Evolutionary conservation across 2,113 vertebrate genomes (phyloP).

Genomic region (Murina feae): DNA sequence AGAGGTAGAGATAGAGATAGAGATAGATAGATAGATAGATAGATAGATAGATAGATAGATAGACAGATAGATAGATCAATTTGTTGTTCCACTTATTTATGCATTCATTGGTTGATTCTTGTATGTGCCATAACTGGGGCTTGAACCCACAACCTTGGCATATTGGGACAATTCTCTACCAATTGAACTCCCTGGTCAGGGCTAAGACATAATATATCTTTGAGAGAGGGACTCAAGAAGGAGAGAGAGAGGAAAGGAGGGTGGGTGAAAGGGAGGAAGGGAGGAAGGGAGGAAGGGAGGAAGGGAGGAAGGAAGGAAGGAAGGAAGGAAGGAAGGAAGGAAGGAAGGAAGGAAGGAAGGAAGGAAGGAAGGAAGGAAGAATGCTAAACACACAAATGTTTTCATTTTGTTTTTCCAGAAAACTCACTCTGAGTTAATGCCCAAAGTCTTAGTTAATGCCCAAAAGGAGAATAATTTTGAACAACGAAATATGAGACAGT

Average conservation of each 20-base stretch:
- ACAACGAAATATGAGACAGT: background rate
- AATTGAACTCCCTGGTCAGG: background rate
- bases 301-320: background rate
- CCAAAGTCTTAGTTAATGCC: background rate
- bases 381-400: background rate
- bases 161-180: background rate
- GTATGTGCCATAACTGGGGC: background rate
- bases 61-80: too few species aligned
- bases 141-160: background rate
- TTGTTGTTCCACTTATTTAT: background rate
- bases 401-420: conserved; percentile 5
- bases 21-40: too few species aligned
- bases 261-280: background rate
- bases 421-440: background rate
- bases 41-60: too few species aligned
- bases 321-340: background rate
- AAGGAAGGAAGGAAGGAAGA: background rate
- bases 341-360: too few species aligned
- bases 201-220: background rate
- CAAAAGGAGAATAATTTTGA: background rate
- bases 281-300: background rate
- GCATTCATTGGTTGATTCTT: background rate
- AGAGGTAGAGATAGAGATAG: too few species aligned
- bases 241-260: background rate
- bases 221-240: background rate